Evolutionary conservation across 2,797 vertebrate species (phyloP), one percentile per base, ranked within the genome.

Genomic region (Remorina albescens): DNA sequence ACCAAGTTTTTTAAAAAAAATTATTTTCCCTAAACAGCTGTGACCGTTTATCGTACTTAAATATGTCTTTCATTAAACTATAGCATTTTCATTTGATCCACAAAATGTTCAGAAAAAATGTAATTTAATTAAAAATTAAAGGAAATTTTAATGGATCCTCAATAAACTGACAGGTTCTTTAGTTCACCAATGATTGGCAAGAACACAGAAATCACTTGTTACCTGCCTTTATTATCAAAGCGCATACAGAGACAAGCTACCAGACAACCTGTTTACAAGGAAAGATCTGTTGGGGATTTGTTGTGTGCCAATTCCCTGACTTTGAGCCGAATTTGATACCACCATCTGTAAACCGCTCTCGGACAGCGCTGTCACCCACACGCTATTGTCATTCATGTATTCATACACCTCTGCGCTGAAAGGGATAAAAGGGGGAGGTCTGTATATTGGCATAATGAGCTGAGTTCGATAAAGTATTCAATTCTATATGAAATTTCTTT

Each of bases 311-410:
- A 37, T 73, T 74, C 80, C 75, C 49, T 54, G 63, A 18, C 58
- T 65, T 50, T 3, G 6, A 74, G 32, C 13, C 37, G 1, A 75
- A 63, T 49, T 55, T n/a, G 0, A 47, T 4, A 44, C 36, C 67
- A 10, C 36, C 0, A 16, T 46, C 70, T 71, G 65, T 59, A 46
- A 75, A 60, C 63, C 5, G 34, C 78, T 63, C 47, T 60, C 26
- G 56, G 80, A 81, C 74, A 11, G 44, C 62, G 64, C 81, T 77
- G 85, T 89, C 88, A 76, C 81, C 82, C 80, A 61, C 78, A 57
- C 15, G 4, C 70, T 61, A 63, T 88, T 89, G 80, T 73, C 80
- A 88, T 88, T 89, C 85, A 88, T 88, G 79, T 78, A 86, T 87
- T 89, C 84, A 41, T 49, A 70, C 70, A 64, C 83, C 82, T 85